A percentile compares a stretch with the other conserved stretches of the same genome.
Evolutionary conservation across 1,140 invertebrate genomes (phyloP).

Genomic region (Scylla paramamosain): DNA sequence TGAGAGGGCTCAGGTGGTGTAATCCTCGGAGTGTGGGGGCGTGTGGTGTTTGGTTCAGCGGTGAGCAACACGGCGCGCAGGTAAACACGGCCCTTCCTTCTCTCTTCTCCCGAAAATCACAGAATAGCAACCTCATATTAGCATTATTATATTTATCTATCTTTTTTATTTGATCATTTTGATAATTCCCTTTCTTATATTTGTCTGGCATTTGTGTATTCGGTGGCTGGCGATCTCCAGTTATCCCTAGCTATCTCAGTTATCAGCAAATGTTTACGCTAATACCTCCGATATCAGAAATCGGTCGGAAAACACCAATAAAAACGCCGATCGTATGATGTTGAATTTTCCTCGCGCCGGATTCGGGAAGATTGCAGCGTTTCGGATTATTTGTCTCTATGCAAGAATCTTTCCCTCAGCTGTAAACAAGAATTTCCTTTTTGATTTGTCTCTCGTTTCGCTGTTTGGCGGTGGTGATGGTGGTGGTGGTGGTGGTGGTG

Average conservation of each 20-base stretch:
- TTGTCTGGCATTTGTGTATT: no score
- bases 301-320: background rate
- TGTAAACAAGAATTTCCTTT: background rate
- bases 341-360: background rate
- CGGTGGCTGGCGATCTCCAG: no score
- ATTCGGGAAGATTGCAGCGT: slow-evolving; percentile 9
- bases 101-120: no score
- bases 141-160: no score
- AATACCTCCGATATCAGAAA: no score
- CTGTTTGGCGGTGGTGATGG: background rate
- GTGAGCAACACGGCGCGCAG: background rate
- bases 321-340: background rate
- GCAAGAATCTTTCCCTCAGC: background rate
- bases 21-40: no score
- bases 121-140: background rate
- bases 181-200: no score
- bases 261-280: no score
- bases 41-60: no score
- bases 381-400: background rate
- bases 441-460: background rate
- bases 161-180: no score
- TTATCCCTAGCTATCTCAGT: no score
- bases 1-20: no score
- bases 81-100: background rate
- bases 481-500: background rate